Evolutionary conservation across 1,140 invertebrate genomes (phyloP), one percentile per base, ranked within the genome.

Genomic region (Drosophila fuyamai): DNA sequence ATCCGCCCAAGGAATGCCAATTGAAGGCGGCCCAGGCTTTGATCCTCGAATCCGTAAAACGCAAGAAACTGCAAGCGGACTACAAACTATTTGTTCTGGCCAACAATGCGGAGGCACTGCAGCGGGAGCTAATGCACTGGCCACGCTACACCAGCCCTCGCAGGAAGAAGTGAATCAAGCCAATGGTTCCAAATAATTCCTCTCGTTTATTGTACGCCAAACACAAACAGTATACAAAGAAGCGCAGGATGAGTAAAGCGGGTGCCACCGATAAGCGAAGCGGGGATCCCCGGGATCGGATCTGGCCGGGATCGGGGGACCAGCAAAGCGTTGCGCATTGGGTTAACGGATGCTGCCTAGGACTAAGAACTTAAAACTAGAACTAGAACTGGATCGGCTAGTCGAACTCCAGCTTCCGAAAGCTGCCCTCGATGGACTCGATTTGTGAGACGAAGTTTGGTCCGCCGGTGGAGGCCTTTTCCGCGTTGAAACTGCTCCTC

Each of bases 381-480:
- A 66, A 32, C 72, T 62, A 66, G 29, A 53, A 7, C 36, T 51
- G 27, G 32, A 12, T 14, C n/a, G 35, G 27, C 78, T 93, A 96
- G 90, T 96, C 95, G 43, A 96, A 95, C 91, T 96, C 95, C 60
- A 96, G 84, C 92, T 96, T 96, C 60, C 95, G 94, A 86, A 96
- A 96, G 75, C 95, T 96, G 18, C 95, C 95, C 79, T 94, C 93
- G 38, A 96, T 92, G 38, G 93, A 93, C 36, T 91, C 86, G 18
- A 85, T 79, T 41, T 93, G 92, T 35, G 91, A 88, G 8, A 90
- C 88, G 51, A 92, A 91, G 66, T 89, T 92, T 4, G 93, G 76
- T 57, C 83, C 80, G 44, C 83, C 80, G 44, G 79, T 41, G 56
- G 46, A 66, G 2, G 83, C 79, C 66, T 92, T 94, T 50, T 88